Conservation (phyloP, 2,113 vertebrate genomes). For the Clarias macrocephalus region DNA sequence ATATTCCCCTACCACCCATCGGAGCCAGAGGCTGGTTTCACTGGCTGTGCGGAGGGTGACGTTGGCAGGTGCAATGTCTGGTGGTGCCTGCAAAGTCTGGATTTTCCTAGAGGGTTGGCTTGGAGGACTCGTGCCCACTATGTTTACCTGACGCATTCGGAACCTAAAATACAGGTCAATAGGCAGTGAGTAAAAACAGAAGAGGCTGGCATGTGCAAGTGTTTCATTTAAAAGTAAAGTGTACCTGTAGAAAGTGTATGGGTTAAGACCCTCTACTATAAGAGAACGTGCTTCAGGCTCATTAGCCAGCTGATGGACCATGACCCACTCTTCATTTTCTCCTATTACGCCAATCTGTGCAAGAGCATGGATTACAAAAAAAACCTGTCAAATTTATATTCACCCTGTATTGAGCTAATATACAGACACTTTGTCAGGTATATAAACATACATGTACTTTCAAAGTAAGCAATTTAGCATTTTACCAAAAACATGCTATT, state of each 20-base stretch:
- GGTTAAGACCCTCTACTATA: constrained; percentile 87
- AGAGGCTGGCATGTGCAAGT: background rate
- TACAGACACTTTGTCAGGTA: background rate
- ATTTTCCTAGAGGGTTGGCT: constrained; percentile 93
- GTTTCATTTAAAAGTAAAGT: background rate
- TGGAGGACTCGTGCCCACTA: constrained; percentile 92
- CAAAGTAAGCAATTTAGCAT: background rate
- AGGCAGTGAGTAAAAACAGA: background rate
- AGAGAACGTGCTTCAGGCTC: constrained; percentile 88
- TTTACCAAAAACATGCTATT: background rate
- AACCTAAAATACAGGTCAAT: constrained; percentile 74
- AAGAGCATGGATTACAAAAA: constrained; percentile 37
- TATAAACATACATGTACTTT: background rate
- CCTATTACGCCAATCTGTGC: constrained; percentile 83
- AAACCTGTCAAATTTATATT: background rate
- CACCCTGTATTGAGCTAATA: background rate
- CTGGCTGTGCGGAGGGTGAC: constrained; percentile 92
- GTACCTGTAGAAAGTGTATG: constrained; percentile 79
- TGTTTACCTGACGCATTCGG: constrained; percentile 94
- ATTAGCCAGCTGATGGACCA: constrained; percentile 84
- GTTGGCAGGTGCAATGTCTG: constrained; percentile 85
- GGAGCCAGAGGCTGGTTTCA: constrained; percentile 96
- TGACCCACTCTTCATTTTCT: constrained; percentile 89
- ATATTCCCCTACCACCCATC: constrained; percentile 86
- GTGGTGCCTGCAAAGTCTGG: constrained; percentile 93